Evolutionary conservation across 1,140 invertebrate species (phyloP), one percentile per base, ranked within the genome.

Genomic region (Odontomachus brunneus): DNA sequence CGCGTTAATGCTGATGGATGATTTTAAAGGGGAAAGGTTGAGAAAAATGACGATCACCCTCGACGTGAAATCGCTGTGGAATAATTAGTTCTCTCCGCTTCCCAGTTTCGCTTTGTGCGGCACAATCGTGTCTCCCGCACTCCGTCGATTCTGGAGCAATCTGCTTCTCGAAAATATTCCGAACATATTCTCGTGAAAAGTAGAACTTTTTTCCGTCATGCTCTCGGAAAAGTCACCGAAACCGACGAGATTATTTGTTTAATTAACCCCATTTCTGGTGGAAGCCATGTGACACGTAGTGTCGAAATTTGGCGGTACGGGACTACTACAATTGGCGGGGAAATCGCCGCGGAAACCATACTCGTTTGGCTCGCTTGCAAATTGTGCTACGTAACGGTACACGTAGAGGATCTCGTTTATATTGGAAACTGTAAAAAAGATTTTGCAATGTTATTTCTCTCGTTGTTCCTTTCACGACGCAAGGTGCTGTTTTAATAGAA

Each of bases 241-340:
- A 53, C 44, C 44, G 49, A 15, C 33, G 63, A 33, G 65, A 66
- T 87, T 84, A 84, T 82, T 87, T 76, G 71, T 66, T 63, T 53
- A 76, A 82, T 84, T 66, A 87, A 84, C 51, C 51, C 66, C 59
- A 19, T 26, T 15, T 9, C 0, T 17, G 14, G 33, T 14, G 14
- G 38, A 87, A 80, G 26, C 62, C 73, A 24, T 0, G 57, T 48
- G 48, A 44, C 66, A 62, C 59, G 59, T 78, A 62, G 22, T 17
- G 66, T 0, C 11, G 38, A 53, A 74, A 86, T 81, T 86, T 29
- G 17, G 29, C 62, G 74, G 12, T 53, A 65, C 2, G 38, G n/a
- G 84, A 51, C 63, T 88, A 84, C 82, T 22, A 24, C n/a, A 72
- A 74, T 80, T 53, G 44, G 44, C 44, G 12, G 11, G 1, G 53